Percentiles rank a stretch among this genome's conserved stretches.
These are phyloP conservation scores for Noctua janthina DNA, from an alignment of 2,888 invertebrate species.

Conservation along the genomic window DNA sequence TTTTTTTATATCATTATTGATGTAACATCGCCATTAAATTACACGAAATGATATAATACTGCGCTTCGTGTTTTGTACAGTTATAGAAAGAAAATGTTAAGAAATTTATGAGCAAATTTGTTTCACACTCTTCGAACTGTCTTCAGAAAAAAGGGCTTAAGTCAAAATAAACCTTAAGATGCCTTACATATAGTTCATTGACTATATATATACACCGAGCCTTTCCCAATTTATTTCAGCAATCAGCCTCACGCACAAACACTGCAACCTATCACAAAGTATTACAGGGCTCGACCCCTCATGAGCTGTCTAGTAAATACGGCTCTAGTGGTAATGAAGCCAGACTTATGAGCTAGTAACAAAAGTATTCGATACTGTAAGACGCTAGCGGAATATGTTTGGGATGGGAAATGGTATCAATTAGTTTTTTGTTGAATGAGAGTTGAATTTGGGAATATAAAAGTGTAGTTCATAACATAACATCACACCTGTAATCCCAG, in stretches of 20 bases:
- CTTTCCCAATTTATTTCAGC: constrained; percentile 5
- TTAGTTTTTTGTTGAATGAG: background rate
- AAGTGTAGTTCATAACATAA: background rate
- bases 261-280: background rate
- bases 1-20: too few species aligned
- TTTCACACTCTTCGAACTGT: background rate
- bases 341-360: background rate
- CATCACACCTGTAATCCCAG: too few species aligned
- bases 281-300: constrained; percentile 2
- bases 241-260: background rate
- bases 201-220: background rate
- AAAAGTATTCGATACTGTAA: constrained; percentile 17
- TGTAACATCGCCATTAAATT: too few species aligned
- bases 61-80: too few species aligned
- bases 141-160: background rate
- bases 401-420: background rate
- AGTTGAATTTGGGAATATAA: background rate
- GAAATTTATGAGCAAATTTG: too few species aligned
- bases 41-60: too few species aligned
- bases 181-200: background rate
- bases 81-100: too few species aligned
- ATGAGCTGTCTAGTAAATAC: constrained; percentile 34
- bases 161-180: background rate
- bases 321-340: constrained; percentile 27
- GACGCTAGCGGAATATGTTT: constrained; percentile 3